Base-by-base conservation (phyloP, 2,113 vertebrate species). In the Ceyx margarethae region DNA sequence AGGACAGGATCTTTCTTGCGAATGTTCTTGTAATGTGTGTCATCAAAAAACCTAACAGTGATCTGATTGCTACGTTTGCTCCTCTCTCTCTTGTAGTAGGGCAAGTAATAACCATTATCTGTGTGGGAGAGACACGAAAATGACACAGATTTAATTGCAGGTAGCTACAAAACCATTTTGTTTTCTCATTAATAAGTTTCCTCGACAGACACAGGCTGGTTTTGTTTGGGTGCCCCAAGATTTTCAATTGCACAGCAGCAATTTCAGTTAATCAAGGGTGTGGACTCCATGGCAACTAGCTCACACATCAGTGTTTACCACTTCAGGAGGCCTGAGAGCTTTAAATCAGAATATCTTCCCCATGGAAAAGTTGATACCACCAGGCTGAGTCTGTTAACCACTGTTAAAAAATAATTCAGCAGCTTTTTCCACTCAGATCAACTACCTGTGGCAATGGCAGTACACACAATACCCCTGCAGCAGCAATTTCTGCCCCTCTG, bases 81-180 rank as follows among this genome's bases (percentile, higher is more conserved):
- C 62, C 99, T 97, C 77, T 99, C 99, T 16, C 97, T 98, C 94
- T 98, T 98, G 94, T 98, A 98, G 95, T 99, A 99, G 3, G 98
- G 99, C 85, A 99, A 98, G 95, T 98, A 99, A 97, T 99, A 99
- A 51, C 99, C 99, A 28, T 99, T 99, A 97, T 99, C 99, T 99
- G 81, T 28, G 21, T 58, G 42, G 8, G 13, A 58, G 91, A 91
- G 60, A 89, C 58, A 82, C 8, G 4, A 71, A 66, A 9, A 72
- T 9, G n/a, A 29, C 11, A 56, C 0, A 53, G 25, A 17, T 50
- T 87, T 60, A 74, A 8, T 69, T 68, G 46, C 4, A 73, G 48
- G 19, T 48, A 79, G 29, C 31, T 25, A 60, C 8, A 7, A 65
- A 92, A 35, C 14, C 37, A 14, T 46, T 74, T 2, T 78, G 28